phyloP scores from a whole-genome alignment of 1,140 invertebrate species.

The Dufourea novaeangliae region DNA sequence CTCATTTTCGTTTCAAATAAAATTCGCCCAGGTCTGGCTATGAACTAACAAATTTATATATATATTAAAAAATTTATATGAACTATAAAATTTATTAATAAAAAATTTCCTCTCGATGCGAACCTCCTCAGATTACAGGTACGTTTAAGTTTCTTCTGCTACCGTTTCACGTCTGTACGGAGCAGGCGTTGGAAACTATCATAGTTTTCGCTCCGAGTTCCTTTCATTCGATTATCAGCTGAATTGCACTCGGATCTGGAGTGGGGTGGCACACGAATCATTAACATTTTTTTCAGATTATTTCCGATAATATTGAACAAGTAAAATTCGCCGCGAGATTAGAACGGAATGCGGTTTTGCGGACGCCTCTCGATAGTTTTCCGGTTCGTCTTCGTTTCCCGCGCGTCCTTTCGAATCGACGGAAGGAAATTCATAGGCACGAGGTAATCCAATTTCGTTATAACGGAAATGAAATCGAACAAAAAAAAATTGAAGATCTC shows the following conservation, averaged over 20 bases:
- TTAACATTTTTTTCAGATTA: conserved; percentile 9
- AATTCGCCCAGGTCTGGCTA: too few relatives aligned
- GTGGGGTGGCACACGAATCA: not conserved
- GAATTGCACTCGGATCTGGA: not conserved
- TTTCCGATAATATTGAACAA: not conserved
- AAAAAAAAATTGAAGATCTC: too few relatives aligned
- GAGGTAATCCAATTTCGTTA: not conserved
- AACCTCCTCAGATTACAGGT: not conserved
- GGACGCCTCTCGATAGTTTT: not conserved
- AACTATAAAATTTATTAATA: too few relatives aligned
- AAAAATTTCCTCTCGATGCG: too few relatives aligned
- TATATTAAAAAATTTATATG: too few relatives aligned
- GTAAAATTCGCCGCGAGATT: not conserved
- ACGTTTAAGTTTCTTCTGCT: not conserved
- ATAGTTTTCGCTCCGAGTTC: not conserved
- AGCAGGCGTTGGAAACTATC: not conserved
- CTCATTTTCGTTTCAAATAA: too few relatives aligned
- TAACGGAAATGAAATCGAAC: too few relatives aligned
- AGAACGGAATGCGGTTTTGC: conserved; percentile 2
- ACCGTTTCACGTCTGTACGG: too few relatives aligned
- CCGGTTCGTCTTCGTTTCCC: not conserved
- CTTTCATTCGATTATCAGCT: not conserved
- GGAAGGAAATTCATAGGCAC: not conserved
- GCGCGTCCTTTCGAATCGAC: not conserved
- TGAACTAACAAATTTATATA: too few relatives aligned